These are phyloP conservation scores for Metalampra italica DNA, from an alignment of 2,888 invertebrate species.

Conservation along the genomic window DNA sequence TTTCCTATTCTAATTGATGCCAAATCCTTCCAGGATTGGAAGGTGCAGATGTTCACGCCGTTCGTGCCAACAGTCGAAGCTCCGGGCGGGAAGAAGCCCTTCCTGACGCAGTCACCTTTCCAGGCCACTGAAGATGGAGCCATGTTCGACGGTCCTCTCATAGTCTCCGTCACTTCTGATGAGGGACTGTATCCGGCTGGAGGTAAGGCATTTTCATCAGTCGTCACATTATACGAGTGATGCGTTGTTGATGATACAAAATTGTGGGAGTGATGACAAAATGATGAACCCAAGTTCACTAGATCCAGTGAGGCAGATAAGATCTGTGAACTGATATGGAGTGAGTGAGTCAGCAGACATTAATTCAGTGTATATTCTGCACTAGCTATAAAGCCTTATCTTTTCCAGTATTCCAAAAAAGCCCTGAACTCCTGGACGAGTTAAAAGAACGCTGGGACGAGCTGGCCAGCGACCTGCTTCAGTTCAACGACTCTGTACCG, in stretches of 20 bases:
- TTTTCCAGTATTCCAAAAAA: conserved; percentile 43
- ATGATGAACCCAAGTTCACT: too few relatives aligned
- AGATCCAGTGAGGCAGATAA: too few relatives aligned
- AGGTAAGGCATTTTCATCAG: conserved; percentile 64
- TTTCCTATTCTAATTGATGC: background rate
- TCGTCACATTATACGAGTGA: too few relatives aligned
- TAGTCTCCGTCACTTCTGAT: conserved; percentile 82
- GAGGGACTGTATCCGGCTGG: conserved; percentile 87
- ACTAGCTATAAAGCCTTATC: background rate
- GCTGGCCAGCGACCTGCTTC: conserved; percentile 79
- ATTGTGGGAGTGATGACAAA: too few relatives aligned
- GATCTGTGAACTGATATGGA: too few relatives aligned
- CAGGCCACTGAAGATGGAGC: conserved; percentile 78
- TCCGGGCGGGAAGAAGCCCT: conserved; percentile 63
- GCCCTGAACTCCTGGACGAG: conserved; percentile 62
- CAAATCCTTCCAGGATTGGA: conserved; percentile 49
- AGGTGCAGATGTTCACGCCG: conserved; percentile 82
- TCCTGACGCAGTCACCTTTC: conserved; percentile 82
- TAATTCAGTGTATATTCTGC: too few relatives aligned
- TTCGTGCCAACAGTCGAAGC: conserved; percentile 85
- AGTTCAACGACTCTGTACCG: conserved; percentile 79
- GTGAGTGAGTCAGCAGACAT: too few relatives aligned
- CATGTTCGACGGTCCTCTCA: conserved; percentile 82
- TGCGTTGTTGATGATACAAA: too few relatives aligned
- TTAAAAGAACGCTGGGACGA: conserved; percentile 78